Evolutionary conservation across 2,113 vertebrate genomes (phyloP).

Genomic region (Amazona guildingii): DNA sequence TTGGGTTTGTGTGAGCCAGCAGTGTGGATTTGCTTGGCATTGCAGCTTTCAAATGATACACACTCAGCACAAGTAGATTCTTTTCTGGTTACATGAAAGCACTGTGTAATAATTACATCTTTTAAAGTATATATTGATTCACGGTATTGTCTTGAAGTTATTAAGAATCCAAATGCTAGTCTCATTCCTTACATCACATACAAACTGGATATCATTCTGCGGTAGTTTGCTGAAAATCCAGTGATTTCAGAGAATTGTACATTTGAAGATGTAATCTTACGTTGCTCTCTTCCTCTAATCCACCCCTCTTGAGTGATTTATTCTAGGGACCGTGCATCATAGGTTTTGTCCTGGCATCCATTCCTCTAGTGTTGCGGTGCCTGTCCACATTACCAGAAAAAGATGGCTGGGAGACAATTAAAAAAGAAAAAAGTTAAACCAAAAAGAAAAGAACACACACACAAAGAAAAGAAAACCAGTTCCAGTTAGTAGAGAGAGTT

Average conservation of each 20-base stretch:
- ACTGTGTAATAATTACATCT: constrained; percentile 23
- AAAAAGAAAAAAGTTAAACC: background rate
- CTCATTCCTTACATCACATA: background rate
- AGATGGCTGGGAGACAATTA: constrained; percentile 40
- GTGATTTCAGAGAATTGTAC: constrained; percentile 5
- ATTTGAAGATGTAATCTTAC: constrained; percentile 23
- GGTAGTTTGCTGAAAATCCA: constrained; percentile 5
- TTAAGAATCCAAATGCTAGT: background rate
- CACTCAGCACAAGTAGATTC: constrained; percentile 52
- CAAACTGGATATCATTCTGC: background rate
- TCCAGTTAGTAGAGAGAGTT: constrained; percentile 52
- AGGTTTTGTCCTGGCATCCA: constrained; percentile 46
- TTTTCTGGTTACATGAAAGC: constrained; percentile 50
- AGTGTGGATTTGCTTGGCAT: constrained; percentile 45
- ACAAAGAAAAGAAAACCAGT: constrained; percentile 35
- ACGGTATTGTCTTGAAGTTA: constrained; percentile 18
- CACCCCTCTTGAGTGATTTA: constrained; percentile 60
- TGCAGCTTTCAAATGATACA: constrained; percentile 47
- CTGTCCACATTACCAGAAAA: constrained; percentile 51
- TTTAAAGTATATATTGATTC: constrained; percentile 43
- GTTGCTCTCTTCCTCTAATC: background rate
- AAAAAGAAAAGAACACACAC: constrained; percentile 47
- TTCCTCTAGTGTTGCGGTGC: constrained; percentile 7
- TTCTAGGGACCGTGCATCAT: constrained; percentile 27
- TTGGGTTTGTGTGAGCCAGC: constrained; percentile 21